Base-by-base conservation (phyloP, 2,888 invertebrate species). In the Erannis defoliaria region DNA sequence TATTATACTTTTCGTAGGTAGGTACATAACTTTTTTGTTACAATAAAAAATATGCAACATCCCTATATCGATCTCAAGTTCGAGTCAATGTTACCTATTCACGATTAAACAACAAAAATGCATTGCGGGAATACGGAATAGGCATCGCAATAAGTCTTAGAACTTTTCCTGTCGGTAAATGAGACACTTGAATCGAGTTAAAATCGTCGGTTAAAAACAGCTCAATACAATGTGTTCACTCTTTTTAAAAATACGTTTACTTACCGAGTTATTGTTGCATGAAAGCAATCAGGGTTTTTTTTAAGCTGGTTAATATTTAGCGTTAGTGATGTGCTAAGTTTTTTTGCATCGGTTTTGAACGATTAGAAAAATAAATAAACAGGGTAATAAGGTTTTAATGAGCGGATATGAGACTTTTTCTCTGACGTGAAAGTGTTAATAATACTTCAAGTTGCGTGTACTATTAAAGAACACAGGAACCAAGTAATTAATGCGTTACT, bases 231-330 rank as follows among this genome's bases (percentile, higher is more conserved):
- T 49, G 42, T 18, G 37, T 51, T 51, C 49, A 14, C 29, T 12
- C 37, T 26, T 5, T n/a, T n/a, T 10, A 12, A 14, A 46, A 37
- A 37, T 19, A 16, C 68, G 75, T 75, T 71, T 76, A 74, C 50
- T 63, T 48, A 45, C 51, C 66, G 63, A 63, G 45, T 58, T 67
- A 73, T 68, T 69, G 71, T 74, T 75, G 78, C 78, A 76, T 76
- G 73, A 67, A n/a, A 10, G 43, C 40, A 26, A 18, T 19, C 19
- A 31, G 10, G 33, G 21, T 1, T 31, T 58, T 58, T 53, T 59
- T 18, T 54, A 72, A 75, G 69, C 62, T 57, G 67, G 68, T 67
- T 78, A 74, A 76, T 77, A 80, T 72, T 69, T 68, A 55, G 49
- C 69, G 60, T 40, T 49, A 57, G 46, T 33, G 42, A 57, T 29